Evolutionary conservation across 2,888 invertebrate genomes (phyloP).

Genomic region (Pyrochroa serraticornis): DNA sequence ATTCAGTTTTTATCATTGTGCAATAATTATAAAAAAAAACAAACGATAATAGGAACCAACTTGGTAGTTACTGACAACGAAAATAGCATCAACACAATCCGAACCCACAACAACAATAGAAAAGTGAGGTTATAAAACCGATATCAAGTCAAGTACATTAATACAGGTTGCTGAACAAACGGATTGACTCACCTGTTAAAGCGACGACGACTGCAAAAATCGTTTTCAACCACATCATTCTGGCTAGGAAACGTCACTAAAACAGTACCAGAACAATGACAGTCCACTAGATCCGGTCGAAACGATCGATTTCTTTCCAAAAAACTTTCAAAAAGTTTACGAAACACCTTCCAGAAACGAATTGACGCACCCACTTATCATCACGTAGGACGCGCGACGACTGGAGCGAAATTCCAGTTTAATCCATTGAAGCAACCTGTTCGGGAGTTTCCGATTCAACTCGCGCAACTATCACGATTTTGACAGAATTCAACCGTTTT

Average conservation of each 20-base stretch:
- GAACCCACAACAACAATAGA: no score
- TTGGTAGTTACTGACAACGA: no score
- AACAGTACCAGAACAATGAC: background rate
- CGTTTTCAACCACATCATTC: conserved; percentile 29
- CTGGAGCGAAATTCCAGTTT: conserved; percentile 27
- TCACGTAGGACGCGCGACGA: conserved; percentile 29
- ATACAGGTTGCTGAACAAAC: conserved; percentile 23
- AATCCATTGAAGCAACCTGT: conserved; percentile 31
- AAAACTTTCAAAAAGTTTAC: conserved; percentile 38
- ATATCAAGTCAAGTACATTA: conserved; percentile 19
- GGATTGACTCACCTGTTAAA: conserved; percentile 38
- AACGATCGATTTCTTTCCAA: conserved; percentile 25
- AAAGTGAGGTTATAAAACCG: conserved; percentile 15
- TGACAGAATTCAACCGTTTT: no score
- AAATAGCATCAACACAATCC: no score
- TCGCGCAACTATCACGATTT: no score
- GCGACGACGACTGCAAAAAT: conserved; percentile 31
- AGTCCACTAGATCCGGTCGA: conserved; percentile 13
- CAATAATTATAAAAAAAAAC: no score
- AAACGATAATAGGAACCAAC: no score
- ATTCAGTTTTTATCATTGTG: no score
- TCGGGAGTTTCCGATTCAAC: conserved; percentile 14
- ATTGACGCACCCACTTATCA: conserved; percentile 6
- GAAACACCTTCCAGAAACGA: conserved; percentile 22
- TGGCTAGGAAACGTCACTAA: conserved; percentile 29